A percentile compares a stretch with the other conserved stretches of the same genome.
Conservation (phyloP, 2,113 vertebrate genomes). For the Macquaria ambigua region DNA sequence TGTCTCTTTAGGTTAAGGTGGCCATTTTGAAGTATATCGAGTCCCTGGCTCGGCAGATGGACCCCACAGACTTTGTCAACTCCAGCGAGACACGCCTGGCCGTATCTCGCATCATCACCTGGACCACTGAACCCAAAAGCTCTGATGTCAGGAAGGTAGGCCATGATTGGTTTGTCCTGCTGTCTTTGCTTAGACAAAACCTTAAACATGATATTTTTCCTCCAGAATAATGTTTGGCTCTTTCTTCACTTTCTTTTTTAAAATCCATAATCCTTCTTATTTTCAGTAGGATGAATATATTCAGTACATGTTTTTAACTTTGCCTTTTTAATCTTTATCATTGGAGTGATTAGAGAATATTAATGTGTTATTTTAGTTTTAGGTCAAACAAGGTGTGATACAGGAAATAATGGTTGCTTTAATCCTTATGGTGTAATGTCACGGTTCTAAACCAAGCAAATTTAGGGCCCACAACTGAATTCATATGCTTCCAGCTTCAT, state of each 20-base stretch:
- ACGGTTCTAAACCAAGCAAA: not conserved
- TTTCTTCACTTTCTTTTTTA: not conserved
- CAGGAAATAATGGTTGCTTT: not conserved
- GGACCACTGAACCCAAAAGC: slow-evolving; percentile 99
- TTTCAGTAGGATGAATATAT: not conserved
- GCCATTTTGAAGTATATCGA: slow-evolving; percentile 98
- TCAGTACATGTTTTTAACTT: not conserved
- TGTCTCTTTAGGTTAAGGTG: slow-evolving; percentile 92
- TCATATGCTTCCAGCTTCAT: not conserved
- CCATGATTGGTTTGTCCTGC: not conserved
- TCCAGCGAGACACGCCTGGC: slow-evolving; percentile 98
- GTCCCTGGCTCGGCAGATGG: slow-evolving; percentile 95
- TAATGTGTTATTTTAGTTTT: not conserved
- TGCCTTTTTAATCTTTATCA: not conserved
- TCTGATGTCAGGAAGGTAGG: slow-evolving; percentile 98
- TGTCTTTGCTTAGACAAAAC: not conserved
- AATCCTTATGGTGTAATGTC: not conserved
- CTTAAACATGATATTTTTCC: not conserved
- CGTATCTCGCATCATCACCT: slow-evolving; percentile 98
- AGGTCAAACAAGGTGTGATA: not conserved
- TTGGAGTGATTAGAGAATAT: not conserved
- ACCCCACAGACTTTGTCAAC: slow-evolving; percentile 97
- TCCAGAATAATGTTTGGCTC: not conserved
- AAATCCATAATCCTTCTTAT: not conserved
- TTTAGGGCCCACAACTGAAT: not conserved